These are phyloP conservation scores for Scaptomyza tumidula DNA, from an alignment of 2,888 invertebrate species.

Conservation along the genomic window DNA sequence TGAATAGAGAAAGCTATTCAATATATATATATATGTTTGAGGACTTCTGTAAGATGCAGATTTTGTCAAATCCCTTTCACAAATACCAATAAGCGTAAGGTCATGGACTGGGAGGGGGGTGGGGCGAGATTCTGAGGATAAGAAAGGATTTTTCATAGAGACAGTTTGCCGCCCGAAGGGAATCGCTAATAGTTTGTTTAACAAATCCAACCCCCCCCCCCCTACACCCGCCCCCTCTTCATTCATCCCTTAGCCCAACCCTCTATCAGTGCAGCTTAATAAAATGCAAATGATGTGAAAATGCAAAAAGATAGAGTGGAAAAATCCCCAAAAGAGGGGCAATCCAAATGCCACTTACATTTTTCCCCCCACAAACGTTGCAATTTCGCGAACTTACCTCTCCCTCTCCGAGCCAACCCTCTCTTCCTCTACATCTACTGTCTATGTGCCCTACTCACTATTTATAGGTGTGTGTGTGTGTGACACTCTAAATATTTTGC, in stretches of 20 bases:
- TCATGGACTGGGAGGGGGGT: not conserved
- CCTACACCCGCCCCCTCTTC: no score
- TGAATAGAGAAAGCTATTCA: constrained; percentile 6
- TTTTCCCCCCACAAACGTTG: constrained; percentile 16
- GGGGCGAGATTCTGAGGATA: not conserved
- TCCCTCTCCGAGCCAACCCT: not conserved
- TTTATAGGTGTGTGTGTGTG: constrained; percentile 12
- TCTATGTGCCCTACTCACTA: constrained; percentile 16
- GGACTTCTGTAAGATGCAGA: not conserved
- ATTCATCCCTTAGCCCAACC: no score
- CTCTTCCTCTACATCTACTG: not conserved
- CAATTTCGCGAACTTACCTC: constrained; percentile 25
- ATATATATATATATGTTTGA: not conserved
- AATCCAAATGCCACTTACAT: constrained; percentile 56
- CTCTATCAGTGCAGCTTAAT: constrained; percentile 46
- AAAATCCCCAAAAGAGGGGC: constrained; percentile 5
- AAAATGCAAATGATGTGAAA: constrained; percentile 76
- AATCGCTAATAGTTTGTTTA: constrained; percentile 52
- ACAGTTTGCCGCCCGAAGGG: constrained; percentile 3
- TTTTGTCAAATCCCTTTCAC: constrained; percentile 41
- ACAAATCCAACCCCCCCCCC: constrained; percentile 37
- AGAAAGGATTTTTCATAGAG: constrained; percentile 29
- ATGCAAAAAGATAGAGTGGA: constrained; percentile 36
- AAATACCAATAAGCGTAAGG: constrained; percentile 51
- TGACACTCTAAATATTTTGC: constrained; percentile 63